Evolutionary conservation across 2,888 invertebrate species (phyloP), one percentile per base, ranked within the genome.

Genomic region (Lithophane ornitopus): DNA sequence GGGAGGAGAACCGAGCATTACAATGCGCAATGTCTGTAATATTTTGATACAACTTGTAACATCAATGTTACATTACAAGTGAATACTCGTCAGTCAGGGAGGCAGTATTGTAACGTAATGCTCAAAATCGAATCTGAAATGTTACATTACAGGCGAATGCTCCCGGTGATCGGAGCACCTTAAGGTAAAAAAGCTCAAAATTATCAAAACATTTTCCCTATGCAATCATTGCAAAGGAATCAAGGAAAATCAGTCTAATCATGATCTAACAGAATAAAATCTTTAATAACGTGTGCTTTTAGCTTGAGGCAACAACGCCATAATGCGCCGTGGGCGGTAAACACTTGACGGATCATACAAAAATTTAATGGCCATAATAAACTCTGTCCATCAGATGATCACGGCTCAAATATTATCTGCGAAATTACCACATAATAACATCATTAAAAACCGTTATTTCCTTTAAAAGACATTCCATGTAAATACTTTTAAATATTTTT

Each of bases 371-470:
- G n/a, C 49, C 49, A 56, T 65, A 70, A 70, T 59, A 49, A 67
- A 67, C 70, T 26, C 70, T 54, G 63, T 46, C 49, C 76, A 63
- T 63, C 61, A 16, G 14, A 74, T 67, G 71, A 76, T 79, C 72
- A 79, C 71, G 71, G 46, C 26, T 74, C 68, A 80, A 86, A 86
- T 87, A 87, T 81, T 80, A 69, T 56, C 39, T 61, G 34, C 62
- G 28, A 46, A 80, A 74, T 85, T 70, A 79, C 75, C 49, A 76
- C 46, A 73, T 59, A 78, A 74, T 83, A 80, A 59, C 71, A 75
- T 72, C 52, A 76, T 78, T 77, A 71, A 54, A 67, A 72, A 74
- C 86, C 86, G 87, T 86, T 87, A 83, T 72, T 68, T 85, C 76
- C 62, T 75, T 44, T 54, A 62, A 69, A 77, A 78, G 77, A 69